Evolutionary conservation across 2,113 vertebrate genomes (phyloP), one percentile per base, ranked within the genome.

Genomic region (Oxyruncus cristatus): DNA sequence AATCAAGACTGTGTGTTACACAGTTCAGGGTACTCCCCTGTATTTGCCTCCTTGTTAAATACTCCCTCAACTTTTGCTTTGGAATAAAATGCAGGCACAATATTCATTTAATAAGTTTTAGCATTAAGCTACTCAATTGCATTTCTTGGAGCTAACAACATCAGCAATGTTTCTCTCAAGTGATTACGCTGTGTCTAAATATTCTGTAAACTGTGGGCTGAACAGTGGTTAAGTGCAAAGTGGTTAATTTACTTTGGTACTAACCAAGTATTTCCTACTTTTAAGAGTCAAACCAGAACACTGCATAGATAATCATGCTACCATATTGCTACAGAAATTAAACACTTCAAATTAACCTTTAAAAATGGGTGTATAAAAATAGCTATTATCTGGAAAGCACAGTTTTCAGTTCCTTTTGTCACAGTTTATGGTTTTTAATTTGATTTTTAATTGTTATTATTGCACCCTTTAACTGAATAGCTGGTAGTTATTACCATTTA

Each of bases 131-230:
- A 59, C 68, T 90, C 44, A 35, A 32, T 78, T 81, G 65, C 83
- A 33, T 72, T 92, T 92, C 80, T 71, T 11, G 1, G 50, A 58
- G 71, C 3, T 72, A 74, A 49, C n/a, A 93, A 47, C 76, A 92
- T 61, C 74, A 93, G 61, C 52, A 47, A 44, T 15, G 13, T 62
- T 95, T 85, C 67, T 67, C 68, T 84, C 61, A 30, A 91, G 85
- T 75, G 79, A 86, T 89, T 86, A 49, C 76, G 78, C 35, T 3
- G 80, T 74, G 44, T 46, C 65, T 87, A 84, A 96, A 92, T 88
- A 93, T 85, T 93, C 92, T 89, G 76, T 63, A 93, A 95, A 49
- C 66, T 84, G 88, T 78, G 76, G 76, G 79, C 70, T 95, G 85
- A 94, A 53, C 65, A 72, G 68, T 56, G 91, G 50, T 93, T 67